Evolutionary conservation across 2,888 invertebrate genomes (phyloP), one percentile per base, ranked within the genome.

Genomic region (Zele albiditarsus): DNA sequence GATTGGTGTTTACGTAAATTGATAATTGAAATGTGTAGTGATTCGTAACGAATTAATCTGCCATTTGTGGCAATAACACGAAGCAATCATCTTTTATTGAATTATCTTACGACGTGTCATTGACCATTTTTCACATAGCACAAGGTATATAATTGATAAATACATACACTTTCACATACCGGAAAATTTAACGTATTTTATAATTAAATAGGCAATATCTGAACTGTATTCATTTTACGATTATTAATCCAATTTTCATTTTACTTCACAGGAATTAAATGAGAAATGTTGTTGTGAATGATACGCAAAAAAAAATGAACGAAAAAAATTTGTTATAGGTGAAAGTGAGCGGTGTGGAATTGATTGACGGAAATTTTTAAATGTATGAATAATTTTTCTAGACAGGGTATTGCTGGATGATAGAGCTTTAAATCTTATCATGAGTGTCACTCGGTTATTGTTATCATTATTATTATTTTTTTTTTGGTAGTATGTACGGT

Each of bases 1-100:
- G 20, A 62, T 20, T 16, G 10, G 46, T 23, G 23, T 66, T 25
- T n/a, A 42, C 12, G 27, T 31, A 6, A 3, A 38, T 70, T 60
- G 10, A 72, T 31, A 1, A 23, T 25, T 78, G 80, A 78, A 69
- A 85, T 86, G 86, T 83, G 80, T 75, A 76, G 82, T 85, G 83
- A 81, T 83, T 85, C 78, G 84, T 86, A 86, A 86, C 84, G 78
- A 83, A 86, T 78, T 82, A 77, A 81, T 78, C 77, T 78, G 85
- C 82, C 84, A 79, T 70, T 75, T 58, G 84, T 75, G 85, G 85
- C 85, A 42, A 20, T 38, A 16, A 16, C 27, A 68, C 49, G 28
- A 38, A 69, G 70, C 57, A 74, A 73, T 67, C 71, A 70, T 73
- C 74, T 75, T 77, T 77, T 79, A 81, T 83, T 80, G 78, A 79